Percentiles rank a stretch among this genome's conserved stretches.
Conservation (phyloP, 2,888 invertebrate genomes). For the Drosophila austrosaltans region DNA sequence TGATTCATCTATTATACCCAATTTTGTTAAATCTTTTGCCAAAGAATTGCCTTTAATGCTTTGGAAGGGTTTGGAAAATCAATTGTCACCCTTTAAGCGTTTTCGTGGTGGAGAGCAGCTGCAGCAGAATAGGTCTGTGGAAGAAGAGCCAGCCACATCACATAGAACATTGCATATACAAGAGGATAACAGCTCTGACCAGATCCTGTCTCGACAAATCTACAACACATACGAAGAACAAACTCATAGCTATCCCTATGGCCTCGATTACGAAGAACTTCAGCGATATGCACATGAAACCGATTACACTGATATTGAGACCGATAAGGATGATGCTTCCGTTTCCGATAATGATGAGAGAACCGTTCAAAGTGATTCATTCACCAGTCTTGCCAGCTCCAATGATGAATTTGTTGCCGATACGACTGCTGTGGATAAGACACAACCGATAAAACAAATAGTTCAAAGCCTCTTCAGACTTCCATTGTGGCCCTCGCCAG, state of each 20-base stretch:
- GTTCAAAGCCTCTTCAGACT: not conserved
- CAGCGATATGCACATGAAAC: not conserved
- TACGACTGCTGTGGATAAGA: not conserved
- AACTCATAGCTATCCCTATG: not conserved
- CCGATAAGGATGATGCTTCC: not conserved
- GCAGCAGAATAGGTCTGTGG: not conserved
- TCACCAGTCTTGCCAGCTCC: not conserved
- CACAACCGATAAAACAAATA: not conserved
- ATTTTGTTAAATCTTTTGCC: not conserved
- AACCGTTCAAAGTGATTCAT: not conserved
- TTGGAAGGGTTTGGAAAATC: not conserved
- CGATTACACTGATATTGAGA: not conserved
- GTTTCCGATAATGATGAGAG: not conserved
- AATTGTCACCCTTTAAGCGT: not conserved
- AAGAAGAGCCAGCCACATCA: not conserved
- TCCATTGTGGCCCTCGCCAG: not conserved
- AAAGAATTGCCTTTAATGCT: not conserved
- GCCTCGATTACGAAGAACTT: conserved; percentile 7
- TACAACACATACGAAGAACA: not conserved
- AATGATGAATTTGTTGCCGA: not conserved
- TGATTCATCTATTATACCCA: not conserved
- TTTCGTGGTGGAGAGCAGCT: conserved; percentile 9
- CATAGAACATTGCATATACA: not conserved
- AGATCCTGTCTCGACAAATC: not conserved
- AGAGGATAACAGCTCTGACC: not conserved